phyloP scores from a whole-genome alignment of 2,888 invertebrate genomes.

The Gortyna flavago region DNA sequence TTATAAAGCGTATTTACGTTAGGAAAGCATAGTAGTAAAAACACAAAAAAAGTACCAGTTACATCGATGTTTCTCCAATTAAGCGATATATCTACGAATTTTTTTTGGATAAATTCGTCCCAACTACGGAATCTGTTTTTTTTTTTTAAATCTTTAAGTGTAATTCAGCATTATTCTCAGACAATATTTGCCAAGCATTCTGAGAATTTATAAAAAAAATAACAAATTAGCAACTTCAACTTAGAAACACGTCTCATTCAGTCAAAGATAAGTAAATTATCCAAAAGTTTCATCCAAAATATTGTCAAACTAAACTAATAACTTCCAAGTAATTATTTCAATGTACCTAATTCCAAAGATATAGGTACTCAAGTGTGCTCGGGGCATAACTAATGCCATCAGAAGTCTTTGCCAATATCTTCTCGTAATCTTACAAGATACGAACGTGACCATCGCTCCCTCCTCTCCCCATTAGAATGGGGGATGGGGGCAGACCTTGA shows the following conservation, averaged over 20 bases:
- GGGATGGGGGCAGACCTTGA: background rate
- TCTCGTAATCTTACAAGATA: slow-evolving; percentile 55
- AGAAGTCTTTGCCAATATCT: slow-evolving; percentile 63
- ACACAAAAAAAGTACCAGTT: too few species aligned
- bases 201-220: background rate
- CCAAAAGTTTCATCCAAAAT: slow-evolving; percentile 1
- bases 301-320: slow-evolving; percentile 17
- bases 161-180: background rate
- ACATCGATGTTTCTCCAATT: too few species aligned
- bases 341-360: slow-evolving; percentile 34
- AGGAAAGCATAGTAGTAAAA: too few species aligned
- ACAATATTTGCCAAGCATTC: background rate
- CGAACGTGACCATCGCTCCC: slow-evolving; percentile 57
- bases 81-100: too few species aligned
- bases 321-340: slow-evolving; percentile 23
- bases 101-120: too few species aligned
- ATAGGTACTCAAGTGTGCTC: slow-evolving; percentile 37
- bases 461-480: background rate
- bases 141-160: background rate
- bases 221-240: background rate
- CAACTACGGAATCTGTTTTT: too few species aligned
- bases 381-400: slow-evolving; percentile 47
- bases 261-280: background rate
- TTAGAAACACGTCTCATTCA: background rate
- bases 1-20: too few species aligned